Conservation (phyloP, 2,888 invertebrate genomes). For the Dermolepida albohirtum region DNA sequence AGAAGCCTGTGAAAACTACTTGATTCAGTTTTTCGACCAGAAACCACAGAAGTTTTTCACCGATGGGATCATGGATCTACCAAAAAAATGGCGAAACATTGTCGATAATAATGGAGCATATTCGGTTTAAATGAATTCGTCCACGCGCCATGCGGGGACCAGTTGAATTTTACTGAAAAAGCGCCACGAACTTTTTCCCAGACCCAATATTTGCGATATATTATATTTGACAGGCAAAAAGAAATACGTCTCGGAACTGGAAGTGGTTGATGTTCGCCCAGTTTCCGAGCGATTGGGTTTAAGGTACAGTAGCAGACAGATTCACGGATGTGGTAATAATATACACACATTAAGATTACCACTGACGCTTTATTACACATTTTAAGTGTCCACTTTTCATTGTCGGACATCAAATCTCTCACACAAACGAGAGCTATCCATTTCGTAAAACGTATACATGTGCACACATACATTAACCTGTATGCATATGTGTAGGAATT, state of each 20-base stretch:
- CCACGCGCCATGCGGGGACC: too few species aligned
- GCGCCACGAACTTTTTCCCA: too few species aligned
- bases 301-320: not conserved
- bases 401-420: slow-evolving; percentile 24
- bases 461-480: too few species aligned
- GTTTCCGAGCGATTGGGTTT: slow-evolving; percentile 25
- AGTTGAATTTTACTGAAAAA: too few species aligned
- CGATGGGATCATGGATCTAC: too few species aligned
- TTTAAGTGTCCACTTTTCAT: slow-evolving; percentile 30
- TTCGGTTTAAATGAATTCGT: too few species aligned
- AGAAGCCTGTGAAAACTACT: too few species aligned
- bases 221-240: not conserved
- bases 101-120: too few species aligned
- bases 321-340: slow-evolving; percentile 23
- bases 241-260: not conserved
- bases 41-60: too few species aligned
- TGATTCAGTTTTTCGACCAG: too few species aligned
- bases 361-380: slow-evolving; percentile 13
- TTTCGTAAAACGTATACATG: too few species aligned
- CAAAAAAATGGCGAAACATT: too few species aligned
- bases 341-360: slow-evolving; percentile 1
- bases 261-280: not conserved
- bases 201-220: not conserved
- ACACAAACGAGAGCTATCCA: not conserved
- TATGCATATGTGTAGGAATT: not conserved